These are phyloP conservation scores for Metalampra italica DNA, from an alignment of 2,888 invertebrate species.

Conservation along the genomic window DNA sequence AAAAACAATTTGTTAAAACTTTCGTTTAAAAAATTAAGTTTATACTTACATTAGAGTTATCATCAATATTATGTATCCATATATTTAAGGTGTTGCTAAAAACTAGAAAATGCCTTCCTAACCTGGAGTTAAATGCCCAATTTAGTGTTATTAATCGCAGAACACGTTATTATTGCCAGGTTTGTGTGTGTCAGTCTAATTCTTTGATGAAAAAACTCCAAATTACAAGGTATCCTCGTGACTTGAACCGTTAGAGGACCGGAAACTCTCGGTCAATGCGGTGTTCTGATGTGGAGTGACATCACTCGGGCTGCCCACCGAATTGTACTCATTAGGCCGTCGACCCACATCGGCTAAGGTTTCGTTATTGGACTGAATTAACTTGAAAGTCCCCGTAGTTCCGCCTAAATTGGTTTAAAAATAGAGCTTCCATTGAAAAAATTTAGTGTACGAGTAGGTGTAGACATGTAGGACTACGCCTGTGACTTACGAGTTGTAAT, in stretches of 20 bases:
- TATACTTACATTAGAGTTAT: too few species aligned
- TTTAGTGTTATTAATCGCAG: too few species aligned
- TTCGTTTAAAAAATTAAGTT: too few species aligned
- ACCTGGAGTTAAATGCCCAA: too few species aligned
- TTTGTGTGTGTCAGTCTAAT: neutral
- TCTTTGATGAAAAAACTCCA: neutral
- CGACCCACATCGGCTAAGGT: constrained; percentile 38
- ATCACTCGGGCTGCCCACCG: constrained; percentile 33
- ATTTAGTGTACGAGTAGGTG: too few species aligned
- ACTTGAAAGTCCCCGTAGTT: constrained; percentile 2
- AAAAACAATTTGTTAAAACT: too few species aligned
- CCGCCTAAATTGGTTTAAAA: neutral
- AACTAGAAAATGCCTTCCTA: neutral
- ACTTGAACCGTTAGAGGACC: constrained; percentile 26
- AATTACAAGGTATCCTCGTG: neutral
- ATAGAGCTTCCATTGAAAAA: neutral
- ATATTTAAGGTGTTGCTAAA: neutral
- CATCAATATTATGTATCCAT: too few species aligned
- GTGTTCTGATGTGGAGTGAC: constrained; percentile 34
- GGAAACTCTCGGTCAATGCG: constrained; percentile 31
- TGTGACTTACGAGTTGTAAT: too few species aligned
- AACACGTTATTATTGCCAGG: too few species aligned
- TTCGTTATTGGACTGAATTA: constrained; percentile 28
- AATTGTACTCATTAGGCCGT: constrained; percentile 43
- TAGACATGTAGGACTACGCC: too few species aligned